These are phyloP conservation scores for Chionis minor DNA, from an alignment of 2,113 vertebrate genomes.

Conservation along the genomic window DNA sequence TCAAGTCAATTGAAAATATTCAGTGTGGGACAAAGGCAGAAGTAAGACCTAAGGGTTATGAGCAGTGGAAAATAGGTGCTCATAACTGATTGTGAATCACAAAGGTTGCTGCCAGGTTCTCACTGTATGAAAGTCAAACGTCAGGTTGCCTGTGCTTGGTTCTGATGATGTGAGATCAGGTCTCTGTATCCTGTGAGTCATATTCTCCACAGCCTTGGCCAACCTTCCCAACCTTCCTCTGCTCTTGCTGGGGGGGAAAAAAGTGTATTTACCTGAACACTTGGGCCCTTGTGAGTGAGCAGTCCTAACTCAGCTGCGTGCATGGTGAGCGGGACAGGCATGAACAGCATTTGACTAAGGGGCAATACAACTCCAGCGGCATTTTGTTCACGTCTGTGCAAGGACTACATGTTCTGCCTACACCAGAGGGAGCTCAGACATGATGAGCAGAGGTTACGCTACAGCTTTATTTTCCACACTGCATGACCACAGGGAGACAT, in stretches of 20 bases:
- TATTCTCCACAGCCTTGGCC: neutral
- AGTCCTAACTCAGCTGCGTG: neutral
- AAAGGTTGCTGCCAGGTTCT: neutral
- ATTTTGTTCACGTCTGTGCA: neutral
- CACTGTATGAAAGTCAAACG: neutral
- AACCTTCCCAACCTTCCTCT: neutral
- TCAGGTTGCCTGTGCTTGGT: neutral
- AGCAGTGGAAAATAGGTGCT: neutral
- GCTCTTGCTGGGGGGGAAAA: neutral
- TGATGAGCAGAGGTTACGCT: neutral
- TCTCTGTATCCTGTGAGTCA: neutral
- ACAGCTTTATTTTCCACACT: neutral
- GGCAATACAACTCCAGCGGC: neutral
- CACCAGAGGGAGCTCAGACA: slow-evolving; percentile 23
- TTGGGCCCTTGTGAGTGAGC: neutral
- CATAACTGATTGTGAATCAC: neutral
- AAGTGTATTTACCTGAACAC: neutral
- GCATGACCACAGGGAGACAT: neutral
- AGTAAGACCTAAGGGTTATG: neutral
- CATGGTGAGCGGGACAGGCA: fast-evolving
- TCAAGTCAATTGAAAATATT: neutral
- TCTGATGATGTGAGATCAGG: neutral
- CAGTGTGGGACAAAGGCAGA: neutral
- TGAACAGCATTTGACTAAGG: fast-evolving
- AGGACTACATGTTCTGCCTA: neutral